These are phyloP conservation scores for Protosalanx chinensis DNA, from an alignment of 2,797 vertebrate genomes.

Conservation along the genomic window DNA sequence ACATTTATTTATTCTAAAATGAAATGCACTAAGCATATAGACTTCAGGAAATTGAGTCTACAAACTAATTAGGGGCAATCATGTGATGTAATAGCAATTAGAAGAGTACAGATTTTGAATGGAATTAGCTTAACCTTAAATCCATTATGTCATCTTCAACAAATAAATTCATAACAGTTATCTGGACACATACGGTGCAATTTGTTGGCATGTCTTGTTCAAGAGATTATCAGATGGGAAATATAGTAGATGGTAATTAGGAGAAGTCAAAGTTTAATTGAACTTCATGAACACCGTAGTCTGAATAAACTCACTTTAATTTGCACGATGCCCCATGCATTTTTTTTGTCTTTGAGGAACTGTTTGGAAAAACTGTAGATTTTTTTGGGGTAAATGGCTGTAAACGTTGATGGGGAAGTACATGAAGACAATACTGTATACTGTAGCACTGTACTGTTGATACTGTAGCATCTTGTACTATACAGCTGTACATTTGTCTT, in stretches of 20 bases:
- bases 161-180: not conserved
- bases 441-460: too few species aligned
- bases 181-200: not conserved
- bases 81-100: conserved; percentile 8
- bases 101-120: not conserved
- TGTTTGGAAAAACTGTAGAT: not conserved
- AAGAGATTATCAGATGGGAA: conserved; percentile 1
- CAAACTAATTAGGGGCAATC: not conserved
- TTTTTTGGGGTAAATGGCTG: too few species aligned
- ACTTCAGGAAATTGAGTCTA: not conserved
- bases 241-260: not conserved
- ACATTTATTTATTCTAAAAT: not conserved
- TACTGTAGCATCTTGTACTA: too few species aligned
- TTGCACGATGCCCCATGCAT: not conserved
- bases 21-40: not conserved
- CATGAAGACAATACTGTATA: not conserved
- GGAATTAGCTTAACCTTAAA: not conserved
- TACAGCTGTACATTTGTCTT: too few species aligned
- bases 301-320: not conserved
- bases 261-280: conserved; percentile 9
- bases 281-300: not conserved
- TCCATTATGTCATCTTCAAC: not conserved
- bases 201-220: not conserved
- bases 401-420: not conserved
- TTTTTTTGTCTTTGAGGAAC: not conserved